Evolutionary conservation across 1,140 invertebrate species (phyloP).

Genomic region (Amyelois transitella): DNA sequence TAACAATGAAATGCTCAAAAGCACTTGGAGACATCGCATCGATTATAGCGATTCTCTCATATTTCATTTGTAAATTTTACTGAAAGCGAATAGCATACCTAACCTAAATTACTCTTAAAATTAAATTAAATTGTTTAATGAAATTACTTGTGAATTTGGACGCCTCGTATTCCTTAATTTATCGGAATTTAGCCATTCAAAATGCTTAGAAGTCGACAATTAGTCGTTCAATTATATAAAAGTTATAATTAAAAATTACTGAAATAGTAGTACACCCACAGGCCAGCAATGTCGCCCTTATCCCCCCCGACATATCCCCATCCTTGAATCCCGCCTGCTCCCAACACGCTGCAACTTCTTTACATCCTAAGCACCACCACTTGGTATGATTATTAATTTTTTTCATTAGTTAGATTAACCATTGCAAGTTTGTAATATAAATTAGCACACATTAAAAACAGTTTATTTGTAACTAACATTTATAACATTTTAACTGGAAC

Average conservation of each 20-base stretch:
- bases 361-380: slow-evolving; percentile 1
- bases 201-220: too few relatives aligned
- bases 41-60: too few relatives aligned
- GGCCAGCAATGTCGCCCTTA: neutral
- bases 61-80: too few relatives aligned
- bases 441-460: slow-evolving; percentile 5
- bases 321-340: slow-evolving; percentile 4
- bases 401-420: slow-evolving; percentile 14
- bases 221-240: too few relatives aligned
- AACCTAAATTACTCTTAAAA: too few relatives aligned
- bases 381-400: slow-evolving; percentile 15
- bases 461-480: slow-evolving; percentile 16
- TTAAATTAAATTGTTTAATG: too few relatives aligned
- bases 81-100: too few relatives aligned
- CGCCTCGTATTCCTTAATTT: too few relatives aligned
- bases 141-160: too few relatives aligned
- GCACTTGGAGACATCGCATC: too few relatives aligned
- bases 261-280: neutral
- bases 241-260: neutral
- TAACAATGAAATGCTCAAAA: too few relatives aligned
- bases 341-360: neutral
- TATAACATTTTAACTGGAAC: slow-evolving; percentile 7
- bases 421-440: neutral
- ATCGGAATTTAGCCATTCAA: too few relatives aligned
- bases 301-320: slow-evolving; percentile 5